Evolutionary conservation across 2,113 vertebrate genomes (phyloP).

Genomic region (Neoarius graeffei): DNA sequence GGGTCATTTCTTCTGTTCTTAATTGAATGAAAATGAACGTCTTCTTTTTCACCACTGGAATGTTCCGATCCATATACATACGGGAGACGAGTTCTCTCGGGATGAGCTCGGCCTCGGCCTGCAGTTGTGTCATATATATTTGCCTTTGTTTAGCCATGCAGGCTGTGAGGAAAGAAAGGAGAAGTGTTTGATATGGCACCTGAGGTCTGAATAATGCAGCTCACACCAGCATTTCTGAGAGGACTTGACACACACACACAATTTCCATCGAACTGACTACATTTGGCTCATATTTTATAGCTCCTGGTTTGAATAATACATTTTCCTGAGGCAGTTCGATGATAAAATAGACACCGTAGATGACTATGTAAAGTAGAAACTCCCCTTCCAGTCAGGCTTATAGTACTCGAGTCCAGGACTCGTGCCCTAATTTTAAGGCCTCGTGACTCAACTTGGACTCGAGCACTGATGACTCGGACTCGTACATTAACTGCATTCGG

Average conservation of each 20-base stretch:
- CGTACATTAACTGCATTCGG: too few relatives aligned
- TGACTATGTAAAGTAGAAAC: background rate
- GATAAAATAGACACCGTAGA: background rate
- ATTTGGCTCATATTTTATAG: background rate
- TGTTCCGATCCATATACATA: background rate
- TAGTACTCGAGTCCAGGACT: too few relatives aligned
- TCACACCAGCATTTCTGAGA: background rate
- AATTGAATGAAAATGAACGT: background rate
- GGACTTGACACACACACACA: background rate
- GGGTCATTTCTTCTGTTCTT: background rate
- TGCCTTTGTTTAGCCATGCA: background rate
- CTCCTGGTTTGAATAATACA: background rate
- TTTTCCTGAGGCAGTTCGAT: background rate
- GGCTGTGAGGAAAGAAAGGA: background rate
- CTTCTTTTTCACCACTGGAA: background rate
- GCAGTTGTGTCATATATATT: background rate
- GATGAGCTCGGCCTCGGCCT: background rate
- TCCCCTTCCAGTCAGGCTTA: background rate
- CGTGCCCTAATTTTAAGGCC: too few relatives aligned
- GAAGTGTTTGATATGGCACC: background rate
- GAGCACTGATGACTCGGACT: too few relatives aligned
- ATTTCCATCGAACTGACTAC: background rate
- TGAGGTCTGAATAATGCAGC: background rate
- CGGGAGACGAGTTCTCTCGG: background rate
- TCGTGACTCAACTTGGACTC: too few relatives aligned